A percentile compares a stretch with the other conserved stretches of the same genome.
These are phyloP conservation scores for Sarcophilus harrisii DNA, from an alignment of 2,797 vertebrate species.

Conservation along the genomic window DNA sequence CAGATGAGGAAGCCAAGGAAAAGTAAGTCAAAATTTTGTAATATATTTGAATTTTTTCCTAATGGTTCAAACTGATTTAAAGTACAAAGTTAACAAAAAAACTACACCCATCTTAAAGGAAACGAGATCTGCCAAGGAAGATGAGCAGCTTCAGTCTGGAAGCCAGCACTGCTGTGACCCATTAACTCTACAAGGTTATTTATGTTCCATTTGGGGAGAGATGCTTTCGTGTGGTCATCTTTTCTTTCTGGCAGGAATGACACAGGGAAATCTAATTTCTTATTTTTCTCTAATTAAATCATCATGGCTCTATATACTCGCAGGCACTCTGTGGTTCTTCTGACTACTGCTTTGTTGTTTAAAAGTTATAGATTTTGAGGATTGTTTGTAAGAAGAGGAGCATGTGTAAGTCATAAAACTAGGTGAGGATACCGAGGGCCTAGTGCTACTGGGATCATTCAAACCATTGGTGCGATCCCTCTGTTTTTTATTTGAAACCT, in stretches of 20 bases:
- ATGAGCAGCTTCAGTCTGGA: slow-evolving; percentile 52
- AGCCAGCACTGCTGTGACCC: slow-evolving; percentile 45
- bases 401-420: slow-evolving; percentile 58
- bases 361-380: slow-evolving; percentile 58
- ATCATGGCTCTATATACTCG: slow-evolving; percentile 53
- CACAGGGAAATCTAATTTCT: slow-evolving; percentile 32
- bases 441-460: neutral
- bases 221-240: slow-evolving; percentile 29
- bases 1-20: neutral
- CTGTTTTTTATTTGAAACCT: neutral
- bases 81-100: slow-evolving; percentile 47
- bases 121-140: slow-evolving; percentile 15
- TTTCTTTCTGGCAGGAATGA: slow-evolving; percentile 46
- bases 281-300: slow-evolving; percentile 67
- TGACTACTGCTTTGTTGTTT: slow-evolving; percentile 57
- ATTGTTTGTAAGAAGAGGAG: slow-evolving; percentile 21
- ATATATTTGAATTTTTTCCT: neutral
- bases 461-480: neutral
- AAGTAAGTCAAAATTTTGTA: slow-evolving; percentile 10
- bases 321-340: slow-evolving; percentile 49
- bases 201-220: neutral
- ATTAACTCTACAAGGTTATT: slow-evolving; percentile 37
- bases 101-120: slow-evolving; percentile 34
- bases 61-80: slow-evolving; percentile 51
- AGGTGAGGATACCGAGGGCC: slow-evolving; percentile 37